These are phyloP conservation scores for Petroica traversi DNA, from an alignment of 2,113 vertebrate genomes.

Conservation along the genomic window DNA sequence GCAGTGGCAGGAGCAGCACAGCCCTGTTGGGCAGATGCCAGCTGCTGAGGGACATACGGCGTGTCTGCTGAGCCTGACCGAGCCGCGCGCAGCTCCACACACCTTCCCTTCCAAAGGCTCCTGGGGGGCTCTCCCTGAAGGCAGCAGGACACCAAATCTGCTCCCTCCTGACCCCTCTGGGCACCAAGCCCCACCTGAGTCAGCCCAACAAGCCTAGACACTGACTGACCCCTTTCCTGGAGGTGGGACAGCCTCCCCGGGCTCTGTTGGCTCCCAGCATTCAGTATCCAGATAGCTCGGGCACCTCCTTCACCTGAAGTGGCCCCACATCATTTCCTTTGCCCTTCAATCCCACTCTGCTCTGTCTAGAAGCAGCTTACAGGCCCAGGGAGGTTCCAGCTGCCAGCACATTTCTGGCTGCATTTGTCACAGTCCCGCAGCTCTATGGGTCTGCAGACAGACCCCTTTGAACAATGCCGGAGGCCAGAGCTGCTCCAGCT, in stretches of 20 bases:
- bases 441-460: background rate
- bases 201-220: background rate
- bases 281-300: background rate
- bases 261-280: fast-evolving
- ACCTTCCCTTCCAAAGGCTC: background rate
- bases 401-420: background rate
- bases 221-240: background rate
- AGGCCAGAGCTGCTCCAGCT: background rate
- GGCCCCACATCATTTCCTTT: background rate
- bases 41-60: fast-evolving
- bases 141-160: background rate
- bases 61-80: background rate
- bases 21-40: background rate
- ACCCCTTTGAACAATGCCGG: background rate
- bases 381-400: background rate
- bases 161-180: background rate
- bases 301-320: background rate
- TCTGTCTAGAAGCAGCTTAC: background rate
- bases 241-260: background rate
- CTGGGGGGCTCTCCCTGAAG: fast-evolving
- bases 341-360: background rate
- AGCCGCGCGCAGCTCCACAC: fast-evolving
- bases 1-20: fast-evolving
- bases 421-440: background rate
- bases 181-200: background rate